These are phyloP conservation scores for Ptychobarbus kaznakovi DNA, from an alignment of 2,797 vertebrate genomes.

Conservation along the genomic window DNA sequence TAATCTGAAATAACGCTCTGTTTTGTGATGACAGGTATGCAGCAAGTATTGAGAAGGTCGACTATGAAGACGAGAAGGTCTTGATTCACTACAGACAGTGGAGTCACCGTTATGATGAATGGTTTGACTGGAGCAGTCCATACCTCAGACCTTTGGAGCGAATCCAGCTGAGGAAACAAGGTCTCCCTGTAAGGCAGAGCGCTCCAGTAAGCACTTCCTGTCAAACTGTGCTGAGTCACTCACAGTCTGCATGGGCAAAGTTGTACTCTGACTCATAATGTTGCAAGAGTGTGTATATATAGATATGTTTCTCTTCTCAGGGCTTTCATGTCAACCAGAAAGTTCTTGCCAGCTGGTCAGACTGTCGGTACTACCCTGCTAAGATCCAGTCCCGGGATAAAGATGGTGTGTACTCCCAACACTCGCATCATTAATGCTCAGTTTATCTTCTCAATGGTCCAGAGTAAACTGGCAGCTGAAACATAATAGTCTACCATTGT, in stretches of 20 bases:
- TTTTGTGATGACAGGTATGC: slow-evolving; percentile 83
- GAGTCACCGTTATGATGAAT: slow-evolving; percentile 99
- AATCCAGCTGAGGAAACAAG: slow-evolving; percentile 87
- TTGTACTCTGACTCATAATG: background rate
- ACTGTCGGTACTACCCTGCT: slow-evolving; percentile 90
- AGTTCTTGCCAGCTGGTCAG: slow-evolving; percentile 89
- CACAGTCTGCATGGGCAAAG: background rate
- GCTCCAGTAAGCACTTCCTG: slow-evolving; percentile 68
- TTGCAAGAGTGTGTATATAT: background rate
- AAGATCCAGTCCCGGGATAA: slow-evolving; percentile 87
- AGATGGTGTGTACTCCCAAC: slow-evolving; percentile 78
- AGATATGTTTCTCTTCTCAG: slow-evolving; percentile 64
- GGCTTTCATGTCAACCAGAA: slow-evolving; percentile 86
- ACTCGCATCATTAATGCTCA: background rate
- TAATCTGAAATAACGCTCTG: background rate
- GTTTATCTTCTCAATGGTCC: background rate
- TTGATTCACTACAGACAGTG: slow-evolving; percentile 98
- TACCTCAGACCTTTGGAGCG: slow-evolving; percentile 95
- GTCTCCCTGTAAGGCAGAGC: slow-evolving; percentile 68
- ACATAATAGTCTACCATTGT: background rate
- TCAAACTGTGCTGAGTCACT: background rate
- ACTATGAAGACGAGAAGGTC: slow-evolving; percentile 95
- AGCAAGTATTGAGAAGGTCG: slow-evolving; percentile 97
- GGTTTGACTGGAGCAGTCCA: slow-evolving; percentile 98
- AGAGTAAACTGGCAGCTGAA: background rate